phyloP scores from a whole-genome alignment of 2,888 invertebrate species.

The Dermolepida albohirtum region DNA sequence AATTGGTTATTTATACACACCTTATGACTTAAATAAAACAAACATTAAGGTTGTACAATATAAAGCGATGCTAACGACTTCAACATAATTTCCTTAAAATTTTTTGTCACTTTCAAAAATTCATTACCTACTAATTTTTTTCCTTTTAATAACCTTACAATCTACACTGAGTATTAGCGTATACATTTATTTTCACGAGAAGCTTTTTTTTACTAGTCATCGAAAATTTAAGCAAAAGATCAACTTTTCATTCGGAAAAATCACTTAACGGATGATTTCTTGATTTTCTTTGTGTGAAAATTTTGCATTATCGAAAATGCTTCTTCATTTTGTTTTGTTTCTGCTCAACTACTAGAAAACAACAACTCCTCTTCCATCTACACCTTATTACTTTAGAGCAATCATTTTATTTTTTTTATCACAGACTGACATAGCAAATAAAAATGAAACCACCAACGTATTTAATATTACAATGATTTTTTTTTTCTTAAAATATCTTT shows the following conservation, averaged over 20 bases:
- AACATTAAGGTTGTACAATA: background rate
- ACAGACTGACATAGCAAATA: slow-evolving; percentile 67
- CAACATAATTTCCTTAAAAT: slow-evolving; percentile 7
- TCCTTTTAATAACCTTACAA: slow-evolving; percentile 50
- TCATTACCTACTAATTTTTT: slow-evolving; percentile 39
- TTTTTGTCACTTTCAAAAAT: slow-evolving; percentile 25
- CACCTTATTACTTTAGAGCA: slow-evolving; percentile 59
- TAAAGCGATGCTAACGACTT: slow-evolving; percentile 8
- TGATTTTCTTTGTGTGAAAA: background rate
- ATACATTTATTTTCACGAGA: slow-evolving; percentile 64
- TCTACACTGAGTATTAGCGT: slow-evolving; percentile 63
- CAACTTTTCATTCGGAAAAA: slow-evolving; percentile 27
- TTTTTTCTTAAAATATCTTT: background rate
- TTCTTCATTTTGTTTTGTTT: slow-evolving; percentile 2
- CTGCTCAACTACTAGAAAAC: slow-evolving; percentile 30
- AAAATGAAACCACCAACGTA: slow-evolving; percentile 53
- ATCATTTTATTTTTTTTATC: slow-evolving; percentile 61
- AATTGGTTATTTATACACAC: background rate
- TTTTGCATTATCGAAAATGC: background rate
- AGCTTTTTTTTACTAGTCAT: slow-evolving; percentile 53
- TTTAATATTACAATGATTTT: slow-evolving; percentile 37
- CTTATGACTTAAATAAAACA: background rate
- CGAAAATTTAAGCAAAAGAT: slow-evolving; percentile 41
- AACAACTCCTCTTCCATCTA: slow-evolving; percentile 49
- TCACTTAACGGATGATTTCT: too few relatives aligned